phyloP scores from a whole-genome alignment of 1,140 invertebrate genomes.

The Monochamus saltuarius region DNA sequence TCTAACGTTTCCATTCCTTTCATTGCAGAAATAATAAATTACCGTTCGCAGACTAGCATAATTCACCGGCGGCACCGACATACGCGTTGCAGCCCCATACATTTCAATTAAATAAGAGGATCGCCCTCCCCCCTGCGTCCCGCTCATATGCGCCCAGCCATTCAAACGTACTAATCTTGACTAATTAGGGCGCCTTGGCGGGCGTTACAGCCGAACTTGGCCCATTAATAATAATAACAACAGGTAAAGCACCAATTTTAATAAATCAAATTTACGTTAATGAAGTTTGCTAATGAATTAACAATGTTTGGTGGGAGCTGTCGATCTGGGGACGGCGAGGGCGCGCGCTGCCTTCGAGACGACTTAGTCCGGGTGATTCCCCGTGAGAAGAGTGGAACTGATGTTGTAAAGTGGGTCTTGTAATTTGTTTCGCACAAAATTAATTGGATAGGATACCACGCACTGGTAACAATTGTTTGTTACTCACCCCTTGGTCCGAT shows the following conservation, averaged over 20 bases:
- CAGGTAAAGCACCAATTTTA: slow-evolving; percentile 29
- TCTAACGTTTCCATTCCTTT: too few species aligned
- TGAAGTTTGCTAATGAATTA: slow-evolving; percentile 18
- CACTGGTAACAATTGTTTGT: too few species aligned
- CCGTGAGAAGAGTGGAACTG: background rate
- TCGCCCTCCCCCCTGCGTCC: background rate
- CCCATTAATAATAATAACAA: slow-evolving; percentile 31
- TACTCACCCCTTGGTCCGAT: too few species aligned
- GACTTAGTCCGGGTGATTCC: background rate
- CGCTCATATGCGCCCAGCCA: slow-evolving; percentile 5
- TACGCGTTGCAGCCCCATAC: background rate
- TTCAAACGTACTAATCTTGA: slow-evolving; percentile 26
- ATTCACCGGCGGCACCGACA: slow-evolving; percentile 2
- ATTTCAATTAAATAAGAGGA: background rate
- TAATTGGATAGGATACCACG: too few species aligned
- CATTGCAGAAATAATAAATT: background rate
- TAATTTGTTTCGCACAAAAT: too few species aligned
- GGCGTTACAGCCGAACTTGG: slow-evolving; percentile 20
- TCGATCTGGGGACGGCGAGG: background rate
- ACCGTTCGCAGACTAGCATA: background rate
- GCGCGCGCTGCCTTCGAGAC: background rate
- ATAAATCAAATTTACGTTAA: slow-evolving; percentile 33
- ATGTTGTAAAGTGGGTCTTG: too few species aligned
- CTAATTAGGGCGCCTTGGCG: slow-evolving; percentile 21
- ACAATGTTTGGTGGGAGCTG: slow-evolving; percentile 9